Evolutionary conservation across 1,140 invertebrate genomes (phyloP).

Genomic region (Tribolium castaneum): DNA sequence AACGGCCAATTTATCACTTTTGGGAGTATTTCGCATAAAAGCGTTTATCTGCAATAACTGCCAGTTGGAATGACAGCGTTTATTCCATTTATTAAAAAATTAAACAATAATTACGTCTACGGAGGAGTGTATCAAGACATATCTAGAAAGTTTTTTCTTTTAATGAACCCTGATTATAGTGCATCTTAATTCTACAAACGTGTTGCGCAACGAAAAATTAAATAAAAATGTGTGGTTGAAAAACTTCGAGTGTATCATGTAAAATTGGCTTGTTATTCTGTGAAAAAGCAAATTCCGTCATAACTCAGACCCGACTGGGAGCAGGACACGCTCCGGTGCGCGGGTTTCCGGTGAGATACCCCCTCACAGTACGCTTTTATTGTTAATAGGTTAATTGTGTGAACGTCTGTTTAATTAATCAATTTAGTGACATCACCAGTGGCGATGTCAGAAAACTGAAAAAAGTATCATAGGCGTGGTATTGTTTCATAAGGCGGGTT

Average conservation of each 20-base stretch:
- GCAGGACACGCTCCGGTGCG: conserved; percentile 36
- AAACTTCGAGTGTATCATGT: background rate
- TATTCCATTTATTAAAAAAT: conserved; percentile 3
- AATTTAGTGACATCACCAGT: conserved; percentile 32
- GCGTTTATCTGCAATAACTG: background rate
- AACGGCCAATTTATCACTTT: conserved; percentile 14
- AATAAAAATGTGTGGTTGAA: background rate
- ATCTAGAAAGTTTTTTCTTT: background rate
- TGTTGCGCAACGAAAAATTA: background rate
- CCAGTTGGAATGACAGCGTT: background rate
- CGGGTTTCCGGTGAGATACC: conserved; percentile 39
- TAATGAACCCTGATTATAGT: background rate
- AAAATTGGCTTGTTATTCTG: background rate
- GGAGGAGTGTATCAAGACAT: background rate
- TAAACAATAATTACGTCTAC: background rate
- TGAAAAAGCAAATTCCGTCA: background rate
- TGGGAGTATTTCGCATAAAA: background rate
- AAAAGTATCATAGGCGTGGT: conserved; percentile 7
- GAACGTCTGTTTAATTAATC: conserved; percentile 39
- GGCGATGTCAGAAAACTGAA: background rate
- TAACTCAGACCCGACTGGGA: conserved; percentile 12
- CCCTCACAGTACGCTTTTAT: conserved; percentile 25
- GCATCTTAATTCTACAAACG: background rate
- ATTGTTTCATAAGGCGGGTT: background rate
- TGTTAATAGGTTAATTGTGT: conserved; percentile 42